Evolutionary conservation across 2,888 invertebrate genomes (phyloP).

Genomic region (Sialis lutaria): DNA sequence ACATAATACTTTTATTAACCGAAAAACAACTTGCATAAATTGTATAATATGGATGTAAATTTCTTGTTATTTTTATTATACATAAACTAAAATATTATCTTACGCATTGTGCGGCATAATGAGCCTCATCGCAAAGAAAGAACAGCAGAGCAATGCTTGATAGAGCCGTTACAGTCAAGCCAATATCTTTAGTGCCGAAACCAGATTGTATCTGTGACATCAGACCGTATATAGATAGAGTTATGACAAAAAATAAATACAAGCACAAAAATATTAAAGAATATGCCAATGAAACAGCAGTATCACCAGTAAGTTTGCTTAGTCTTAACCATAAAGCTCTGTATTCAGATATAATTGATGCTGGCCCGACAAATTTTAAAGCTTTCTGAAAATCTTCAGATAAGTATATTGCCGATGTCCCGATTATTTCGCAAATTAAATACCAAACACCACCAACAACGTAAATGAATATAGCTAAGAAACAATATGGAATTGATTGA

Average conservation of each 20-base stretch:
- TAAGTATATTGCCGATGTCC: conserved; percentile 41
- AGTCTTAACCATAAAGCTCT: conserved; percentile 52
- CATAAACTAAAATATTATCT: conserved; percentile 16
- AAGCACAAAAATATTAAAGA: conserved; percentile 48
- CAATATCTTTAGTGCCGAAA: conserved; percentile 54
- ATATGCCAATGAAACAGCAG: conserved; percentile 49
- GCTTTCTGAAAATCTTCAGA: conserved; percentile 54
- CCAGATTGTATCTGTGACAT: conserved; percentile 57
- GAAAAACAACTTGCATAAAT: neutral
- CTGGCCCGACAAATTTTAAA: conserved; percentile 47
- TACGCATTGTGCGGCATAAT: conserved; percentile 54
- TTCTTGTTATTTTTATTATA: neutral
- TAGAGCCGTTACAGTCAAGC: conserved; percentile 44
- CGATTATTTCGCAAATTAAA: conserved; percentile 45
- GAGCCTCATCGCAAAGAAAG: conserved; percentile 57
- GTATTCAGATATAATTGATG: conserved; percentile 49
- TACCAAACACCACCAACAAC: conserved; percentile 55
- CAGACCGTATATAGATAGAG: conserved; percentile 55
- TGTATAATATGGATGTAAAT: neutral
- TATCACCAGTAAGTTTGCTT: conserved; percentile 46
- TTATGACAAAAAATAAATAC: conserved; percentile 54
- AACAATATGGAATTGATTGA: conserved; percentile 46
- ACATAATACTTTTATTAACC: no score
- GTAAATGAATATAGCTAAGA: conserved; percentile 48
- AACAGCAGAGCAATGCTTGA: conserved; percentile 49